Evolutionary conservation across 2,797 vertebrate species (phyloP).

Genomic region (Etheostoma perlongum): DNA sequence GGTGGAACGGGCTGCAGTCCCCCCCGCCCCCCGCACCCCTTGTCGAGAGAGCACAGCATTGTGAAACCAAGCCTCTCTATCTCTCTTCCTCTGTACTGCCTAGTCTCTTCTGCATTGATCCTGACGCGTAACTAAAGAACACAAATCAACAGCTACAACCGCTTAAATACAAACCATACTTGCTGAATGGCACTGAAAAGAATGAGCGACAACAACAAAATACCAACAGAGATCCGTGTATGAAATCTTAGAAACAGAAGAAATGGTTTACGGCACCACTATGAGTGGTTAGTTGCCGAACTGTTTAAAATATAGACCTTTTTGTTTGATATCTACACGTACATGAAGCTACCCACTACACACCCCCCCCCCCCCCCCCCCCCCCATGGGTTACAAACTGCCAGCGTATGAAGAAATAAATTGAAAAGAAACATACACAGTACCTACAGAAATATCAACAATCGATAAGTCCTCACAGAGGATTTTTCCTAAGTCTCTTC

Average conservation of each 20-base stretch:
- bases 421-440: conserved; percentile 91
- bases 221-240: background rate
- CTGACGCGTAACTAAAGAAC: conserved; percentile 25
- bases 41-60: conserved; percentile 23
- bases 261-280: conserved; percentile 72
- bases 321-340: conserved; percentile 60
- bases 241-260: conserved; percentile 26
- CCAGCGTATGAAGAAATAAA: conserved; percentile 83
- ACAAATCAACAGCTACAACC: conserved; percentile 35
- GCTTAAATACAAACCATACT: conserved; percentile 56
- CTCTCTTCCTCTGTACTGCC: conserved; percentile 28
- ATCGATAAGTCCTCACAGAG: conserved; percentile 98
- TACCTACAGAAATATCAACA: conserved; percentile 98
- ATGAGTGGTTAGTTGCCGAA: conserved; percentile 54
- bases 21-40: background rate
- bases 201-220: conserved; percentile 19
- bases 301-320: conserved; percentile 71
- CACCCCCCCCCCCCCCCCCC: conserved; percentile 50
- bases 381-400: conserved; percentile 64
- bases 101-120: conserved; percentile 39
- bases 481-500: conserved; percentile 83
- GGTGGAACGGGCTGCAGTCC: conserved; percentile 55
- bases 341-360: conserved; percentile 71
- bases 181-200: conserved; percentile 31
- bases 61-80: conserved; percentile 39